A percentile compares a stretch with the other conserved stretches of the same genome.
Evolutionary conservation across 2,888 invertebrate genomes (phyloP).

Genomic region (Pristionchus exspectatus): DNA sequence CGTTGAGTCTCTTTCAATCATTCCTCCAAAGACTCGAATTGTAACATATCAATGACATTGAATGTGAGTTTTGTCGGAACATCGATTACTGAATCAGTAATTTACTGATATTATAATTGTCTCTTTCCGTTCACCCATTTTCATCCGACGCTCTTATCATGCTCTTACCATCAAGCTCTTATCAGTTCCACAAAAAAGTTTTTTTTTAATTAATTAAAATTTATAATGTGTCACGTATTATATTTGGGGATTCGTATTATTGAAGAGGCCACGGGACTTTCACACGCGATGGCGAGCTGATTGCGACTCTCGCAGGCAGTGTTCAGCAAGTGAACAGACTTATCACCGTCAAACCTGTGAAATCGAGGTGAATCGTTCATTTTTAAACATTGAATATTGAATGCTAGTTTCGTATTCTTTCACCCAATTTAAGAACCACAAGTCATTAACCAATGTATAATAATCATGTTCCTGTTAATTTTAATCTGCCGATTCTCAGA

Average conservation of each 20-base stretch:
- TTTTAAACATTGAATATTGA: background rate
- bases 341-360: slow-evolving; percentile 92
- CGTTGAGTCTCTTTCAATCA: too few species aligned
- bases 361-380: slow-evolving; percentile 85
- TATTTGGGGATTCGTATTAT: slow-evolving; percentile 31
- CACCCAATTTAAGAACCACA: too few species aligned
- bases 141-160: too few species aligned
- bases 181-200: too few species aligned
- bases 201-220: background rate
- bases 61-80: too few species aligned
- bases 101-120: too few species aligned
- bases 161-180: too few species aligned
- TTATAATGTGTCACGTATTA: background rate
- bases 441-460: background rate
- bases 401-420: background rate
- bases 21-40: too few species aligned
- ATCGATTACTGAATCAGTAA: too few species aligned
- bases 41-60: too few species aligned
- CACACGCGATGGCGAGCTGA: slow-evolving; percentile 85
- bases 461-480: background rate
- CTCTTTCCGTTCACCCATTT: too few species aligned
- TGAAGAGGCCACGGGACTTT: slow-evolving; percentile 96
- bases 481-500: slow-evolving; percentile 68
- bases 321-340: slow-evolving; percentile 95
- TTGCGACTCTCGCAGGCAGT: slow-evolving; percentile 94